These are phyloP conservation scores for Drosophila melanosoma DNA, from an alignment of 2,888 invertebrate species.

Conservation along the genomic window DNA sequence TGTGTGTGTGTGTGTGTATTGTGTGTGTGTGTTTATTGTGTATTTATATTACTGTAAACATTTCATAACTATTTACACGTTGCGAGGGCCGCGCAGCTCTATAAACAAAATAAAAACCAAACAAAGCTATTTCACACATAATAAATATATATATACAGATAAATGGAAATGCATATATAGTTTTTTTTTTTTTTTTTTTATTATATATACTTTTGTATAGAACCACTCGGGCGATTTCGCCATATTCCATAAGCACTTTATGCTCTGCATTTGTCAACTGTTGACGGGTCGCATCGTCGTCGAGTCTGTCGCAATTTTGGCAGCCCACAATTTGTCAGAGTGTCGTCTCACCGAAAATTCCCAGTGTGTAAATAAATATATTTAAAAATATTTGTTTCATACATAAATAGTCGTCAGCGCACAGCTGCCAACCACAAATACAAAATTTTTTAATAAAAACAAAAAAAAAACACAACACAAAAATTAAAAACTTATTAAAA, in stretches of 20 bases:
- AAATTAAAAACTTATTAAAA: background rate
- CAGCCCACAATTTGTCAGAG: slow-evolving; percentile 70
- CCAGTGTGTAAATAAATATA: slow-evolving; percentile 49
- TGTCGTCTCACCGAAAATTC: slow-evolving; percentile 34
- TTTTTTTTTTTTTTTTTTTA: background rate
- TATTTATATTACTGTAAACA: slow-evolving; percentile 51
- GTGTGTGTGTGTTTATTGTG: slow-evolving; percentile 17
- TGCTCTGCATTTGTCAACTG: slow-evolving; percentile 62
- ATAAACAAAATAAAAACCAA: slow-evolving; percentile 40
- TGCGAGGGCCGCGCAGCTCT: slow-evolving; percentile 35
- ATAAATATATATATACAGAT: slow-evolving; percentile 5
- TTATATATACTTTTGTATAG: slow-evolving; percentile 8
- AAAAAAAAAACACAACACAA: background rate
- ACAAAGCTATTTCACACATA: slow-evolving; percentile 25
- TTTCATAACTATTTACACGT: slow-evolving; percentile 69
- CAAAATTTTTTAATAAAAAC: slow-evolving; percentile 47
- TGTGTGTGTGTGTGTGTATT: slow-evolving; percentile 26
- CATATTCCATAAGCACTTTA: slow-evolving; percentile 49
- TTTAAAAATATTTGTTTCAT: slow-evolving; percentile 31
- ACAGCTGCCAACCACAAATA: slow-evolving; percentile 49
- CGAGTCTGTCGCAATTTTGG: slow-evolving; percentile 70
- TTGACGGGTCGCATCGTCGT: slow-evolving; percentile 48
- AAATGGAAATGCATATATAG: slow-evolving; percentile 7
- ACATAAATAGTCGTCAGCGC: slow-evolving; percentile 38
- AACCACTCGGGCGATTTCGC: slow-evolving; percentile 54